These are phyloP conservation scores for Sthenelais limicola DNA, from an alignment of 2,888 invertebrate genomes.

Conservation along the genomic window DNA sequence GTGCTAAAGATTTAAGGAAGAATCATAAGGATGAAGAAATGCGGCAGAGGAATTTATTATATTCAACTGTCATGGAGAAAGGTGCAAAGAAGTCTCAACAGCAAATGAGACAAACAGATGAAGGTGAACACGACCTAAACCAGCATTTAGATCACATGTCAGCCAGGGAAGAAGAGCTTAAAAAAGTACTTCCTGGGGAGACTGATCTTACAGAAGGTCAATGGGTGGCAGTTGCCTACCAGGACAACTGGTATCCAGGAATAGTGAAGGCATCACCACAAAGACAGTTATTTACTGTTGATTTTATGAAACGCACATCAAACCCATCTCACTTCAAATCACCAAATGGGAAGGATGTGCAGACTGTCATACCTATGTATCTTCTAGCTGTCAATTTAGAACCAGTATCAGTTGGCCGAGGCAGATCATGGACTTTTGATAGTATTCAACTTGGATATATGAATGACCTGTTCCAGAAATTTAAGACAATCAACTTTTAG, in stretches of 20 bases:
- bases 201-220: not conserved
- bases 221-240: constrained; percentile 26
- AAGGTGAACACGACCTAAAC: not conserved
- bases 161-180: not conserved
- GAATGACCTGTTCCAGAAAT: too few species aligned
- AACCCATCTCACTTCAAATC: constrained; percentile 4
- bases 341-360: constrained; percentile 10
- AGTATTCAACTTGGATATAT: too few species aligned
- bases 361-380: not conserved
- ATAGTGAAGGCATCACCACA: not conserved
- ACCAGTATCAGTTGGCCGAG: too few species aligned
- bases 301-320: not conserved
- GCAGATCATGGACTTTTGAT: too few species aligned
- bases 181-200: not conserved
- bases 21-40: not conserved
- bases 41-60: not conserved
- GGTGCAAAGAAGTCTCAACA: not conserved
- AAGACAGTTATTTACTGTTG: not conserved
- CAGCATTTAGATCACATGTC: not conserved
- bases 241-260: constrained; percentile 35
- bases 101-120: not conserved
- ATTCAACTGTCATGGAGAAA: not conserved
- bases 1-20: not conserved
- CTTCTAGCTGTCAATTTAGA: not conserved
- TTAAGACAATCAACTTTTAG: too few species aligned